Percentiles rank a stretch among this genome's conserved stretches.
phyloP scores from a whole-genome alignment of 2,888 invertebrate genomes.

The Lasius fuliginosus region DNA sequence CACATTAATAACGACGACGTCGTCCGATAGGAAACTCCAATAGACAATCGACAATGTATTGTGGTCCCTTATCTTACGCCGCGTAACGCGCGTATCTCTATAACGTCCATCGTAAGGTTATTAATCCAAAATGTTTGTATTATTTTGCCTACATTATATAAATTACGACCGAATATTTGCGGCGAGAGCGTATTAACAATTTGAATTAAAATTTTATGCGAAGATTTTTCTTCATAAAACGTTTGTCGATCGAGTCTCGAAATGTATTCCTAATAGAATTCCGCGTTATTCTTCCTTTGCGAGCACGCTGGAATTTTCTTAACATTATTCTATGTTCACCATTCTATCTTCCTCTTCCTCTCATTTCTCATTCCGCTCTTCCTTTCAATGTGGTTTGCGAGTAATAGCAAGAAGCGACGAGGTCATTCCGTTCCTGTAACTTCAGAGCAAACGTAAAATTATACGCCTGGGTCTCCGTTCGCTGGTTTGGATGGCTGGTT shows the following conservation, averaged over 20 bases:
- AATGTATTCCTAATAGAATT: slow-evolving; percentile 16
- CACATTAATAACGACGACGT: slow-evolving; percentile 21
- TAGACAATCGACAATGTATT: not conserved
- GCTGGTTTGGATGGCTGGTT: slow-evolving; percentile 40
- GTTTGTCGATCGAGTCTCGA: not conserved
- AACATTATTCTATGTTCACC: slow-evolving; percentile 27
- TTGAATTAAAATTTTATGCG: not conserved
- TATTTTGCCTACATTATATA: not conserved
- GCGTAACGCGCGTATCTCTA: not conserved
- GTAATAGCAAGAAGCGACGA: slow-evolving; percentile 46
- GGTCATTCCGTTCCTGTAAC: slow-evolving; percentile 41
- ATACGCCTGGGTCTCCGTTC: slow-evolving; percentile 46
- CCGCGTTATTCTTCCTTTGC: not conserved
- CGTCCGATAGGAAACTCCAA: slow-evolving; percentile 3
- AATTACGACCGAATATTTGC: not conserved
- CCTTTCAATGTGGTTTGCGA: slow-evolving; percentile 36
- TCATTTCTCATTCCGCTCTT: slow-evolving; percentile 26
- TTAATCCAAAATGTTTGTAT: not conserved
- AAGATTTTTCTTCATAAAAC: not conserved
- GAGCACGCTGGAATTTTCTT: not conserved
- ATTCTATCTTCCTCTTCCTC: not conserved
- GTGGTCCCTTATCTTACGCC: not conserved
- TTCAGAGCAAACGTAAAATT: slow-evolving; percentile 66
- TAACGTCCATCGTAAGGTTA: not conserved
- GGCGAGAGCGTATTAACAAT: not conserved